Evolutionary conservation across 1,140 invertebrate species (phyloP), one percentile per base, ranked within the genome.

Genomic region (Ceratina japonica): DNA sequence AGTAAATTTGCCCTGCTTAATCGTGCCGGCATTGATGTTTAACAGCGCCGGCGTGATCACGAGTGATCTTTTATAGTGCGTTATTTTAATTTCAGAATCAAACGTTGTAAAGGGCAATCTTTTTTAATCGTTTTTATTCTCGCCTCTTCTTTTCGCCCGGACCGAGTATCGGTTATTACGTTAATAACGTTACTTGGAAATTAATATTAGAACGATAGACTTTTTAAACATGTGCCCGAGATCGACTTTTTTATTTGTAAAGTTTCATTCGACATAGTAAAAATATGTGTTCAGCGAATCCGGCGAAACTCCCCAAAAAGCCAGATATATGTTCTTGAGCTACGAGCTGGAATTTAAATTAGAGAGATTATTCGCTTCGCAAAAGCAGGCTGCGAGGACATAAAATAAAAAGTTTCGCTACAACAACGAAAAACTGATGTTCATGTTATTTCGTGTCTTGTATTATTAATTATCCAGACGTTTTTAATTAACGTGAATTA

Each of bases 1-100:
- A 44, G 52, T 20, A 71, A 71, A 71, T 71, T 59, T 71, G 13
- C 31, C 5, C 27, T 58, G n/a, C 13, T 59, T 59, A 44, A 71
- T 71, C 54, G 20, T 22, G 7, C 54, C 15, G 15, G 8, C 5
- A 2, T 18, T 44, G 8, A 12, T 12, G n/a, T 44, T 58, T 18
- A 3, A 18, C 15, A 10, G 2, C 22, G 7, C 3, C 13, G n/a
- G 52, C 18, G 20, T 24, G 24, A 61, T 44, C 37, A 44, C 37
- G 37, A 44, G 37, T 44, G 37, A 44, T 44, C 37, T 44, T n/a
- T n/a, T 44, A 44, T 7, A 44, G 10, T 7, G 18, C 18, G 8
- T n/a, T 18, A 65, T 22, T 16, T 12, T 0, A 18, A 49, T 61
- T 5, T 16, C 13, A 44, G 10, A 44, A 44, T 15, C 4, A 54